phyloP scores from a whole-genome alignment of 2,797 vertebrate species.

The Petrocephalus schoutedeni region DNA sequence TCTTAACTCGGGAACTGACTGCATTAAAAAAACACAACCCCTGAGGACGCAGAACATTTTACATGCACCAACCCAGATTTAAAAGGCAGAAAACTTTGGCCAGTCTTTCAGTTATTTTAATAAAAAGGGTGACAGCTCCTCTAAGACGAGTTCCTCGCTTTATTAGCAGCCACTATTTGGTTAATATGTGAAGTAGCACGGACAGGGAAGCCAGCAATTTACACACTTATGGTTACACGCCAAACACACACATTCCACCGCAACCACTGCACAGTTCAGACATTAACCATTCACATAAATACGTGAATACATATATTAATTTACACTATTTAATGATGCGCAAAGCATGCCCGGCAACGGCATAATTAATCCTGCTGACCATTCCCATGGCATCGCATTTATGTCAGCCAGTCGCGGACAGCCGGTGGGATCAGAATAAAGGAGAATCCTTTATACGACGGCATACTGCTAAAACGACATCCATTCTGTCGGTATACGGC shows the following conservation, averaged over 20 bases:
- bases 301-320: background rate
- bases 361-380: too few species aligned
- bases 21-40: background rate
- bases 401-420: background rate
- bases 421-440: background rate
- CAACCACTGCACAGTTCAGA: background rate
- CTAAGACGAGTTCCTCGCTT: background rate
- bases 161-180: background rate
- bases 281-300: background rate
- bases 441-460: background rate
- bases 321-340: background rate
- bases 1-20: too few species aligned
- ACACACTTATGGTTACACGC: background rate
- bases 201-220: background rate
- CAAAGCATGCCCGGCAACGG: too few species aligned
- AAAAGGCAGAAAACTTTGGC: background rate
- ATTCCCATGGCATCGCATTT: too few species aligned
- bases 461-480: background rate
- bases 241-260: background rate
- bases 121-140: background rate
- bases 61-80: background rate
- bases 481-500: background rate
- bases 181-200: background rate
- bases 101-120: background rate
- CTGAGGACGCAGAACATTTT: background rate